Evolutionary conservation across 2,113 vertebrate genomes (phyloP), one percentile per base, ranked within the genome.

Genomic region (Pteropus alecto): DNA sequence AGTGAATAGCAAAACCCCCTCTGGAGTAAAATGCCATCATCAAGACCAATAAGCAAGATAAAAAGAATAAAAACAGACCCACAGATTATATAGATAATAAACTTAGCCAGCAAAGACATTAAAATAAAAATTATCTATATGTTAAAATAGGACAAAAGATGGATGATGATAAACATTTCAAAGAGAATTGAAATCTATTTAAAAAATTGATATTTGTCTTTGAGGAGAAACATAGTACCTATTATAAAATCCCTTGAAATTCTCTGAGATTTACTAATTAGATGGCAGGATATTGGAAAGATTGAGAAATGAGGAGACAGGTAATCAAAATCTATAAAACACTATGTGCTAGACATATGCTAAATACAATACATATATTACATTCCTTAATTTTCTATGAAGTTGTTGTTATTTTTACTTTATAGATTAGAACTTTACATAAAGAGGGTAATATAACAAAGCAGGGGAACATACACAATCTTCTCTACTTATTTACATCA

Each of bases 391-490:
- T 71, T 85, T 43, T 95, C n/a, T 71, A 22, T 51, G 28, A 92
- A 4, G 30, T 35, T 58, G 63, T 26, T 26, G 11, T 41, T 73
- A 43, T 28, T 48, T 15, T 46, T 79, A n/a, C 26, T 26, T 54
- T n/a, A 10, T 14, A 43, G 3, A 38, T 54, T 30, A 95, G 19
- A 84, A 26, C 19, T 78, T 86, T 35, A 54, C 16, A 38, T 56
- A 33, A 41, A 14, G 3, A 60, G 18, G 38, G 51, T 26, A 60
- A 4, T 30, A 54, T 13, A n/a, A 22, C 18, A 48, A 71, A 46
- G 2, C n/a, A 38, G 15, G 21, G 5, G 1, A 14, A 1, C 30
- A 65, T 13, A 10, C 14, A 48, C 9, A 16, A 11, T 13, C n/a
- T 2, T 43, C 0, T 54, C 38, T 63, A 13, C 28, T 63, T 58